Evolutionary conservation across 2,797 vertebrate species (phyloP).

Genomic region (Poeciliopsis gracilis): DNA sequence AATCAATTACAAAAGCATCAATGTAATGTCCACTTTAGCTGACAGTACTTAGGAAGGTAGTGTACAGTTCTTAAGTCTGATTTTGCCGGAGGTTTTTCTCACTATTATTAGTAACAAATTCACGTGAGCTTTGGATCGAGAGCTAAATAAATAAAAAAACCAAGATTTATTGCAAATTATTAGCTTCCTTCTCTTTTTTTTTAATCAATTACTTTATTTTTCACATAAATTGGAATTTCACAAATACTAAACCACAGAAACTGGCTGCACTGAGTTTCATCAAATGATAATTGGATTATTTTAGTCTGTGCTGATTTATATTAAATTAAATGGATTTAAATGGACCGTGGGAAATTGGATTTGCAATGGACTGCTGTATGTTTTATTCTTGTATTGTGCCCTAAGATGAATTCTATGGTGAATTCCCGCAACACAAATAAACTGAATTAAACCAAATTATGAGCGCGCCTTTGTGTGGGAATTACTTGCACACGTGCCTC

Average conservation of each 20-base stretch:
- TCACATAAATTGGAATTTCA: background rate
- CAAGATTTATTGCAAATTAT: background rate
- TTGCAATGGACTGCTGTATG: background rate
- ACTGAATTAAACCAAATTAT: conserved; percentile 1
- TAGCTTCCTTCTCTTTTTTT: background rate
- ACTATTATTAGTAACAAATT: background rate
- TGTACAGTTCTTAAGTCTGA: background rate
- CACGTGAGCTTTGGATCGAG: too few species aligned
- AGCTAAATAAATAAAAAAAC: background rate
- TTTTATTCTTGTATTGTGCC: background rate
- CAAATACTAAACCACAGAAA: background rate
- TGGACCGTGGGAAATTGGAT: background rate
- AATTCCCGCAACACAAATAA: background rate
- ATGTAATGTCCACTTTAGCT: background rate
- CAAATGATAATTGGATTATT: background rate
- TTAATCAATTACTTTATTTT: too few species aligned
- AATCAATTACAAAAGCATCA: background rate
- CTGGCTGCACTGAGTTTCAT: background rate
- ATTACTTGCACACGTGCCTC: background rate
- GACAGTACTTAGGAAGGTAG: background rate
- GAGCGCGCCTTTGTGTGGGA: background rate
- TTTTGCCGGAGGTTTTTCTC: background rate
- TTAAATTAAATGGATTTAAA: conserved; percentile 1
- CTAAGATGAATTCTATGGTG: background rate
- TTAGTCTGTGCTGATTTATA: background rate